Evolutionary conservation across 1,140 invertebrate species (phyloP), one percentile per base, ranked within the genome.

Genomic region (Cotesia typhae): DNA sequence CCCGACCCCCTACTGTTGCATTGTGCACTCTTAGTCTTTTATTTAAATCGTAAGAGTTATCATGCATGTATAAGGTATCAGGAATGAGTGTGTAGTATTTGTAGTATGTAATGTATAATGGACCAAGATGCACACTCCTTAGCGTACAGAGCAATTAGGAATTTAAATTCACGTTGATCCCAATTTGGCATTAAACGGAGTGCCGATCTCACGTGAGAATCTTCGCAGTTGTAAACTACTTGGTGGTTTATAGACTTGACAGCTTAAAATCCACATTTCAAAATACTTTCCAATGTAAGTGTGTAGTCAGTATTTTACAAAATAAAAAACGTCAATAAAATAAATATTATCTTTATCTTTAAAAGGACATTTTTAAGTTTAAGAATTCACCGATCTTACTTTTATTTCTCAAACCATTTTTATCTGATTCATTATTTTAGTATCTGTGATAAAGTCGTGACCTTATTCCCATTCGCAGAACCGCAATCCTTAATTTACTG

Each of bases 121-220:
- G 6, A 47, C 41, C 53, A 57, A 20, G n/a, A 20, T 57, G 53
- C 53, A n/a, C 47, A 51, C 64, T 59, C 63, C 53, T 14, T 20
- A 37, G 70, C 77, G 77, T 77, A 81, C 37, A 37, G 70, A 77
- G 77, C 77, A 81, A 85, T 85, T 84, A 83, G 80, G 77, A 82
- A 83, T 82, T 81, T 79, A 81, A 81, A 82, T 82, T 77, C 75
- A 61, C 75, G 74, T 72, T 74, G 73, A 68, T 77, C 77, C 78
- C 74, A 73, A 81, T 80, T 81, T 81, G 79, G 77, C 79, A 79
- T 79, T 78, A 76, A 77, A 67, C 75, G 35, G n/a, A 36, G 28
- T 35, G 3, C 41, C 66, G 67, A 73, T 51, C 70, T 69, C 74
- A 77, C 72, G 76, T 77, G 72, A 73, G 75, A 77, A 78, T 73